Base-by-base conservation (phyloP, 1,140 invertebrate species). In the Leptinotarsa texana region DNA sequence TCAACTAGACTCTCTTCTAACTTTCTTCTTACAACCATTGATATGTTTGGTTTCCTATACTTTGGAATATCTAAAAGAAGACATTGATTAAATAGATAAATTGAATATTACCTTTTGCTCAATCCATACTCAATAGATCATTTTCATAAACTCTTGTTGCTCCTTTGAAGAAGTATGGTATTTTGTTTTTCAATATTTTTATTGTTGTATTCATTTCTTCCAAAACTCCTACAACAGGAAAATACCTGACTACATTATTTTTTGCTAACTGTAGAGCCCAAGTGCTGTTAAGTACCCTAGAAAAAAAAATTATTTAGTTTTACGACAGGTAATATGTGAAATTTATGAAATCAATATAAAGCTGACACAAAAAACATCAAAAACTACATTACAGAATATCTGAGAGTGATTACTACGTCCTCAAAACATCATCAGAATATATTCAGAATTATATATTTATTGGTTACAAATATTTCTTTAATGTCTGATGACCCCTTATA, bases 251-350 rank as follows among this genome's bases (percentile, higher is more conserved):
- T 27, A 92, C 89, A 78, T 91, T 92, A 68, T 85, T 79, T 83
- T 92, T 92, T 18, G 92, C 91, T 80, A 83, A 86, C 75, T 87
- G 83, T 76, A 92, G 83, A 21, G 91, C 90, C 88, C 89, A 91
- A 66, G 87, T 84, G 73, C 87, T 89, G 82, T 92, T 91, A 75
- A 88, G 85, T 80, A 86, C 84, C 80, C 90, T 91, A 75, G 69
- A 85, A 84, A 70, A 78, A 78, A 68, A 33, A 22, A 63, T 68
- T 57, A 65, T 57, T 15, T 15, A 18, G 3, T 57, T 57, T 42
- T 42, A 42, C 0, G 8, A 42, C 5, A 42, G 33, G 8, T 42
- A 42, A 42, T 42, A 42, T 42, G 11, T 11, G 33, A 42, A 42
- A 42, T 42, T 42, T 11, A 42, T 3, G 11, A 42, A 42, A 42